Conservation (phyloP, 2,888 invertebrate genomes). For the Prosopocoilus inquinatus region DNA sequence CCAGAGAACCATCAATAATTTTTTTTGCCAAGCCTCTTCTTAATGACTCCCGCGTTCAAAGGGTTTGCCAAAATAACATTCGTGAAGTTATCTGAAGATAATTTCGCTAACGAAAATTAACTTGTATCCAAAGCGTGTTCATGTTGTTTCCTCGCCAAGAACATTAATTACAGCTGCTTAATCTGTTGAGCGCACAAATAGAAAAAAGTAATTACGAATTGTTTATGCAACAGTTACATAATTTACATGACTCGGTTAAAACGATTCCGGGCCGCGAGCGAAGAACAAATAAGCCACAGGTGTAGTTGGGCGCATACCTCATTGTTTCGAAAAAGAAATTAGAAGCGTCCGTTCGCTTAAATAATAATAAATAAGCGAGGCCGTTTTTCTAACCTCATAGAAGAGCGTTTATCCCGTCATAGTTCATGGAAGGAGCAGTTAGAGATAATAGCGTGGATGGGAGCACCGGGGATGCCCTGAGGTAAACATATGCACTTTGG, state of each 20-base stretch:
- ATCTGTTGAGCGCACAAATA: too few species aligned
- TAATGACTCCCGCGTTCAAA: too few species aligned
- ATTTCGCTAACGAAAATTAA: too few species aligned
- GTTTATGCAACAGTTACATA: background rate
- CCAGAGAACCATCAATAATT: too few species aligned
- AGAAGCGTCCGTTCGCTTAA: background rate
- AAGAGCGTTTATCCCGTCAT: background rate
- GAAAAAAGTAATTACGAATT: too few species aligned
- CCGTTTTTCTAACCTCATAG: background rate
- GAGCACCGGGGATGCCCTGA: background rate
- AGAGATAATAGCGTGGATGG: conserved; percentile 5
- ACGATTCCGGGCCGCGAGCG: background rate
- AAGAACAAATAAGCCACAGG: conserved; percentile 3
- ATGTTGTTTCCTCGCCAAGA: too few species aligned
- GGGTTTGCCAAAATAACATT: too few species aligned
- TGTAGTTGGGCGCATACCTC: background rate
- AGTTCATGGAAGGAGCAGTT: conserved; percentile 3
- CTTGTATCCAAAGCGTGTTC: too few species aligned
- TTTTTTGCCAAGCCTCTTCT: too few species aligned
- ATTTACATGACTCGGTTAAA: background rate
- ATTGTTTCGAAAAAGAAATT: background rate
- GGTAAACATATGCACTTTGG: background rate
- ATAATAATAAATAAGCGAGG: background rate
- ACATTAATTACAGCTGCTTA: too few species aligned
- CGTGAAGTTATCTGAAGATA: too few species aligned